phyloP scores from a whole-genome alignment of 2,797 vertebrate species.

The Acanthurus leucopareius region DNA sequence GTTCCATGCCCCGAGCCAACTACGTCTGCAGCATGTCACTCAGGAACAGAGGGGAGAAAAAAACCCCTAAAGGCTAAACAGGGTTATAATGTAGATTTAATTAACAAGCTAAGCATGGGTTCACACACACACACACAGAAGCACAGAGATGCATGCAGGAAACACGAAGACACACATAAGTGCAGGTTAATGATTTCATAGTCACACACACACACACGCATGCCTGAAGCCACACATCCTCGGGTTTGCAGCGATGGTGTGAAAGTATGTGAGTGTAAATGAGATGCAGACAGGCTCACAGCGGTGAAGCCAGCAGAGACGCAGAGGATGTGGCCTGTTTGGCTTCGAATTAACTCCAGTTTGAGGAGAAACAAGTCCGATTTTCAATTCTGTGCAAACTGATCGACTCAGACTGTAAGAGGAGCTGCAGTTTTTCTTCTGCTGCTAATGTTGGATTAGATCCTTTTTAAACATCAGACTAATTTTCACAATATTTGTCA shows the following conservation, averaged over 20 bases:
- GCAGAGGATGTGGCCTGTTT: constrained; percentile 69
- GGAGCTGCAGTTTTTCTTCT: constrained; percentile 22
- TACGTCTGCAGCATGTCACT: constrained; percentile 80
- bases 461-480: not conserved
- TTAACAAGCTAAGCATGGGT: constrained; percentile 76
- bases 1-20: constrained; percentile 83
- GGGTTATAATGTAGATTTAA: constrained; percentile 79
- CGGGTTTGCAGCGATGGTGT: constrained; percentile 70
- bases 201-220: constrained; percentile 30
- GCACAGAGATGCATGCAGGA: constrained; percentile 9
- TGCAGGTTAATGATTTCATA: constrained; percentile 52
- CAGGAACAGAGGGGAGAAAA: constrained; percentile 60
- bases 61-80: constrained; percentile 60
- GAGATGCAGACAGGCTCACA: constrained; percentile 85
- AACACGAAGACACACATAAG: constrained; percentile 16
- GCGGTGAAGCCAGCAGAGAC: constrained; percentile 57
- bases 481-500: too few relatives aligned
- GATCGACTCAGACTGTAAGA: constrained; percentile 40
- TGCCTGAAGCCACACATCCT: constrained; percentile 63
- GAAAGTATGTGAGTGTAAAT: constrained; percentile 85
- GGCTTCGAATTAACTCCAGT: constrained; percentile 74
- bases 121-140: constrained; percentile 26
- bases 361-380: constrained; percentile 64
- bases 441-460: constrained; percentile 10
- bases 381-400: constrained; percentile 75